Conservation (phyloP, 2,888 invertebrate species). For the Deroplatys truncata region DNA sequence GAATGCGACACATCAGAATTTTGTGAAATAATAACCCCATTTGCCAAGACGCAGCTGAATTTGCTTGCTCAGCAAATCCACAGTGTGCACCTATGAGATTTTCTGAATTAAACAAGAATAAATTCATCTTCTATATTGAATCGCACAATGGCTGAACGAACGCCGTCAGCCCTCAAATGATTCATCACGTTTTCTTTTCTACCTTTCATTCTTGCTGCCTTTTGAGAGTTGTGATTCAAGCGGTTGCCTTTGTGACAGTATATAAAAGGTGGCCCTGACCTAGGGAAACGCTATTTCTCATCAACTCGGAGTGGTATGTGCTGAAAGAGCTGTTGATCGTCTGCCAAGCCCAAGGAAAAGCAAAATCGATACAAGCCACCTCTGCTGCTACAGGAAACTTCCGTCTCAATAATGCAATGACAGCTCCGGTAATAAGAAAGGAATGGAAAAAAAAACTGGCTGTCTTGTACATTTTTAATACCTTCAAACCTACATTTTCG, state of each 20-base stretch:
- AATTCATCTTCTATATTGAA: not conserved
- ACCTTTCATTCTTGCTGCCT: not conserved
- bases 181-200: not conserved
- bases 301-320: not conserved
- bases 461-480: too few relatives aligned
- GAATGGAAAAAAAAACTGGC: too few relatives aligned
- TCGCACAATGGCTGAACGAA: too few relatives aligned
- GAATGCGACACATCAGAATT: too few relatives aligned
- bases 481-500: too few relatives aligned
- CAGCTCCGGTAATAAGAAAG: not conserved
- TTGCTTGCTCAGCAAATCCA: too few relatives aligned
- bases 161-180: not conserved
- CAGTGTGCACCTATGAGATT: too few relatives aligned
- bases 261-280: not conserved
- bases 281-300: not conserved
- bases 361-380: not conserved
- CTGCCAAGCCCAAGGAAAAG: not conserved
- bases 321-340: not conserved
- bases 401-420: not conserved
- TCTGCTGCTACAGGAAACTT: not conserved
- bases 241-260: not conserved
- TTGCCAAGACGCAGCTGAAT: too few relatives aligned
- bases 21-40: too few relatives aligned
- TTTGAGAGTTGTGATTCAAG: not conserved
- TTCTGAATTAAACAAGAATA: too few relatives aligned